Conservation (phyloP, 2,113 vertebrate species). For the Seriola aureovittata region DNA sequence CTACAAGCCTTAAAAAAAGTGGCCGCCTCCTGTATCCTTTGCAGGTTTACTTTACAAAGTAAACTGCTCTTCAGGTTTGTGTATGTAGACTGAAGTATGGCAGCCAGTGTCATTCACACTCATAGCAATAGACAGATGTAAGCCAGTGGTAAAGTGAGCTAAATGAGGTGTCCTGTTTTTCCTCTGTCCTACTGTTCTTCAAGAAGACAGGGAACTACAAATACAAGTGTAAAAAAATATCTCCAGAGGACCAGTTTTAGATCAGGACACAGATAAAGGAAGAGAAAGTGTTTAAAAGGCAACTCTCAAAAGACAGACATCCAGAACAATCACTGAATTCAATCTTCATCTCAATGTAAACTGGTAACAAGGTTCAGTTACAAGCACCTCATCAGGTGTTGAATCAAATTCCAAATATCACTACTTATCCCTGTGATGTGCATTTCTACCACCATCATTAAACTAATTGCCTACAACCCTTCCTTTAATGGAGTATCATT, state of each 20-base stretch:
- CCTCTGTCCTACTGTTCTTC: background rate
- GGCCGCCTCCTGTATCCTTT: background rate
- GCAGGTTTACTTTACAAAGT: background rate
- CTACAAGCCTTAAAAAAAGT: background rate
- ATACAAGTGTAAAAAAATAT: background rate
- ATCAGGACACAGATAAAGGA: background rate
- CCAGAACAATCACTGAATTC: background rate
- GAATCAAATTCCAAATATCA: background rate
- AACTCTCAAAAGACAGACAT: background rate
- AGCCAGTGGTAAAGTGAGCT: background rate
- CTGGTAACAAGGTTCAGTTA: background rate
- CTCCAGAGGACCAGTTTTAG: background rate
- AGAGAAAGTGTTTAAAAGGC: background rate
- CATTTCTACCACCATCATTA: background rate
- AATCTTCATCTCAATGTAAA: background rate
- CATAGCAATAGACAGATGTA: background rate
- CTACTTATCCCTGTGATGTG: background rate
- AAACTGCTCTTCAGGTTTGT: background rate
- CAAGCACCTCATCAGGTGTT: background rate
- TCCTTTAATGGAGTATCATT: background rate
- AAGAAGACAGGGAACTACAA: conserved; percentile 1
- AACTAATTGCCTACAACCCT: too few relatives aligned
- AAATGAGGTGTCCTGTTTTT: background rate
- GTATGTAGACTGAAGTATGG: background rate
- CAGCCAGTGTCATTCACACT: background rate